A percentile compares a stretch with the other conserved stretches of the same genome.
These are phyloP conservation scores for Oxycera nigricornis DNA, from an alignment of 2,888 invertebrate species.

Conservation along the genomic window DNA sequence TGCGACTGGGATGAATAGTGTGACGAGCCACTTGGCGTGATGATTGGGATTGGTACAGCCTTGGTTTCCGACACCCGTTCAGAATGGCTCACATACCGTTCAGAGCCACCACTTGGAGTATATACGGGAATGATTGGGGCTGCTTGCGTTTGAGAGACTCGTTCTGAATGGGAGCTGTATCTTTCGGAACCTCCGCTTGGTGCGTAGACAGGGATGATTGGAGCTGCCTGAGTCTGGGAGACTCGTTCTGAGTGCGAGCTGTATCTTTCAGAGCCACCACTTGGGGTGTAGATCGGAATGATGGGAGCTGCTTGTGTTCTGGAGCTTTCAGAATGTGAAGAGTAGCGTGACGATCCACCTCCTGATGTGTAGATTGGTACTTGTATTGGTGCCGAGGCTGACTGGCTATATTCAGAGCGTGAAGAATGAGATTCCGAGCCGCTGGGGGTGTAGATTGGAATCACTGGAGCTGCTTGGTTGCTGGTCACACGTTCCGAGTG, in stretches of 20 bases:
- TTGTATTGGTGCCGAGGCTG: conserved; percentile 37
- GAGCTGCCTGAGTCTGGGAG: conserved; percentile 36
- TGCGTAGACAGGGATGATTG: conserved; percentile 36
- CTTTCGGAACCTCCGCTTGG: conserved; percentile 38
- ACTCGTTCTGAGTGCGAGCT: conserved; percentile 44
- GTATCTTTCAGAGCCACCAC: conserved; percentile 24
- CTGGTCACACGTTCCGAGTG: conserved; percentile 44
- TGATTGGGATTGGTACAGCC: conserved; percentile 12
- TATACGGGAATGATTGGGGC: conserved; percentile 26
- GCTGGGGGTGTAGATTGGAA: conserved; percentile 26
- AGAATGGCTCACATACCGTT: conserved; percentile 41
- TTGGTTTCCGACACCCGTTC: conserved; percentile 40
- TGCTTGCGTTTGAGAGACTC: conserved; percentile 34
- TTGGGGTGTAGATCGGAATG: conserved; percentile 35
- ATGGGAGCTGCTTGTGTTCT: conserved; percentile 35
- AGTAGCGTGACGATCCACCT: conserved; percentile 10
- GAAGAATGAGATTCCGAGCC: conserved; percentile 39
- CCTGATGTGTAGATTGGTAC: conserved; percentile 37
- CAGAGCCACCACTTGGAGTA: conserved; percentile 31
- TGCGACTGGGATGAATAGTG: conserved; percentile 41
- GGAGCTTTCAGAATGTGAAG: conserved; percentile 41
- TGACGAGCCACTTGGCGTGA: conserved; percentile 30
- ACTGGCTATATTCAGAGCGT: conserved; percentile 41
- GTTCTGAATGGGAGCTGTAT: conserved; percentile 39
- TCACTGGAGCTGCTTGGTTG: conserved; percentile 41